Conservation (phyloP, 2,113 vertebrate species). For the Larimichthys polyactis region DNA sequence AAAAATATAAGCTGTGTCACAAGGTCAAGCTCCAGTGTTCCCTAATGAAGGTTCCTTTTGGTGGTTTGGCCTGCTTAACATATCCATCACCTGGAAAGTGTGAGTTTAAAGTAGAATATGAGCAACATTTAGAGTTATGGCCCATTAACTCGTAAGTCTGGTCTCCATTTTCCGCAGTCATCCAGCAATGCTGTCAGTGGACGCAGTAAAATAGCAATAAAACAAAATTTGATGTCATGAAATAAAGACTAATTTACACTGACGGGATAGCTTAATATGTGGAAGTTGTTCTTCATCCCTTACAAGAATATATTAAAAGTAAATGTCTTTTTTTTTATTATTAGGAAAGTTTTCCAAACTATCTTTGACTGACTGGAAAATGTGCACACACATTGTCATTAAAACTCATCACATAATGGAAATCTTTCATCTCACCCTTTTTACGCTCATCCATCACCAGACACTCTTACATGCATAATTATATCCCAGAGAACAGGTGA, state of each 20-base stretch:
- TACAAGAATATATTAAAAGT: background rate
- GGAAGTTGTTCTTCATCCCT: constrained; percentile 1
- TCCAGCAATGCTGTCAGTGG: background rate
- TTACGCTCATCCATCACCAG: constrained; percentile 15
- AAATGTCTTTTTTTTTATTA: background rate
- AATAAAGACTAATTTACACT: background rate
- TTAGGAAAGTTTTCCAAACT: background rate
- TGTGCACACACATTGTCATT: background rate
- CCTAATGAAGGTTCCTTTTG: constrained; percentile 30
- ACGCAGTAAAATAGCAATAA: background rate
- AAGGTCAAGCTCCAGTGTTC: constrained; percentile 43
- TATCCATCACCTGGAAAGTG: constrained; percentile 56
- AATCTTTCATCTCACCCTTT: constrained; percentile 35
- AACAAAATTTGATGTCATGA: constrained; percentile 5
- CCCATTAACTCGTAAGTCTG: constrained; percentile 32
- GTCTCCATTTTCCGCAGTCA: background rate
- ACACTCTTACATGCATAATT: constrained; percentile 31
- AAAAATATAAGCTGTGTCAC: constrained; percentile 53
- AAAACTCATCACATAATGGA: constrained; percentile 26
- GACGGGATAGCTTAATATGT: constrained; percentile 15
- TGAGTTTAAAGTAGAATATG: constrained; percentile 28
- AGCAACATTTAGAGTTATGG: constrained; percentile 20
- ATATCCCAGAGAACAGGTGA: constrained; percentile 52
- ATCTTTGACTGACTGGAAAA: background rate
- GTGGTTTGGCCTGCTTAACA: constrained; percentile 1